Conservation (phyloP, 2,113 vertebrate genomes). For the Neolamprologus sp. region DNA sequence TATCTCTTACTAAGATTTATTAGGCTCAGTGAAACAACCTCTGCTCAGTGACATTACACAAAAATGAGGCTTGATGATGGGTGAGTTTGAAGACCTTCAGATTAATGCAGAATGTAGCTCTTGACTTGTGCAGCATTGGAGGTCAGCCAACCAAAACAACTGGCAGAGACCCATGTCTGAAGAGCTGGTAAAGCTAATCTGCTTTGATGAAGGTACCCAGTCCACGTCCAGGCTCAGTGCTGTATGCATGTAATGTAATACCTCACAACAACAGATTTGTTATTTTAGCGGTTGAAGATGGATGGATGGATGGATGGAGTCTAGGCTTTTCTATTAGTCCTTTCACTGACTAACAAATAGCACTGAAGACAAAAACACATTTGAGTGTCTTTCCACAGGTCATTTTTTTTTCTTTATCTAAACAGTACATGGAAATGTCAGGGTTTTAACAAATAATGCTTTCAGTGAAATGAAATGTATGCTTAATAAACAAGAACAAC, state of each 20-base stretch:
- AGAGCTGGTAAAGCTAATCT: neutral
- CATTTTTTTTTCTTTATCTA: neutral
- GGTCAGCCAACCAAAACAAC: conserved; percentile 11
- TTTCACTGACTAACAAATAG: neutral
- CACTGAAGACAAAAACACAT: neutral
- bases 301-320: neutral
- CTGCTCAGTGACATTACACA: neutral
- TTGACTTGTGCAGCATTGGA: neutral
- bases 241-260: neutral
- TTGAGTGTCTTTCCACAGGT: neutral
- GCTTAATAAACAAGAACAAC: neutral
- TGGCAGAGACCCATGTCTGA: neutral
- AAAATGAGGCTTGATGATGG: neutral
- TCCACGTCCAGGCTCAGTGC: neutral
- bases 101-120: conserved; percentile 18
- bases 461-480: neutral
- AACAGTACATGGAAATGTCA: neutral
- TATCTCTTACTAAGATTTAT: neutral
- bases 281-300: neutral
- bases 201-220: neutral
- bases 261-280: neutral
- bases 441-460: neutral
- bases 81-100: neutral
- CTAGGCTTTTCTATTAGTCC: neutral
- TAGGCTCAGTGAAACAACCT: neutral